Conservation (phyloP, 1,140 invertebrate genomes). For the Saccostrea glomerata region DNA sequence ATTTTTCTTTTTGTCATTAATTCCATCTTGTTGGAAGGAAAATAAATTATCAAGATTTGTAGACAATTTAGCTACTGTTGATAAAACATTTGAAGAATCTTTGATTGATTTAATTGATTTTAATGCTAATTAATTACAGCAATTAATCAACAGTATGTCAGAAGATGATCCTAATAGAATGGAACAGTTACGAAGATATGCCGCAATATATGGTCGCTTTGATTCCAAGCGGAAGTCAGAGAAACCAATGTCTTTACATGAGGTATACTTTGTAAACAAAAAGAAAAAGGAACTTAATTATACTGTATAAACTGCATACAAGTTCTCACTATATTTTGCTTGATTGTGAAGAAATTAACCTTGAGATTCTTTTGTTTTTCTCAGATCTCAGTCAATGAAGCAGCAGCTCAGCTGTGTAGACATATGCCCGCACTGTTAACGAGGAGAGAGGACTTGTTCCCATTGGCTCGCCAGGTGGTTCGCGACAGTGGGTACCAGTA, state of each 20-base stretch:
- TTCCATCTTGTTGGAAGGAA: background rate
- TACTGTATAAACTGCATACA: no score
- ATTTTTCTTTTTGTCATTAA: background rate
- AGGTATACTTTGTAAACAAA: constrained; percentile 82
- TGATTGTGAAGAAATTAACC: no score
- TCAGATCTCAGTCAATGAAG: constrained; percentile 96
- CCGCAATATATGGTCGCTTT: constrained; percentile 96
- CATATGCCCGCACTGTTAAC: constrained; percentile 93
- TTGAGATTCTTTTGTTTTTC: background rate
- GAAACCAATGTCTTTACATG: constrained; percentile 96
- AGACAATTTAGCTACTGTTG: no score
- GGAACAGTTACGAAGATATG: constrained; percentile 96
- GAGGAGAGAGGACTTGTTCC: constrained; percentile 95
- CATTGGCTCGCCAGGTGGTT: constrained; percentile 95
- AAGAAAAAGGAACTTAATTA: background rate
- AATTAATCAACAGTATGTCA: background rate
- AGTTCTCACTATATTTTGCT: no score
- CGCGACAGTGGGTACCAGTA: constrained; percentile 94
- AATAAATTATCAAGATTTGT: background rate
- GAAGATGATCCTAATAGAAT: constrained; percentile 80
- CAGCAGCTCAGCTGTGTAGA: constrained; percentile 95
- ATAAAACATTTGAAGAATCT: no score
- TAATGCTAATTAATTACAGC: background rate
- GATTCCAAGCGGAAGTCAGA: constrained; percentile 97
- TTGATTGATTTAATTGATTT: no score